phyloP scores from a whole-genome alignment of 1,140 invertebrate species.

The Yoshiicerus persimilis region DNA sequence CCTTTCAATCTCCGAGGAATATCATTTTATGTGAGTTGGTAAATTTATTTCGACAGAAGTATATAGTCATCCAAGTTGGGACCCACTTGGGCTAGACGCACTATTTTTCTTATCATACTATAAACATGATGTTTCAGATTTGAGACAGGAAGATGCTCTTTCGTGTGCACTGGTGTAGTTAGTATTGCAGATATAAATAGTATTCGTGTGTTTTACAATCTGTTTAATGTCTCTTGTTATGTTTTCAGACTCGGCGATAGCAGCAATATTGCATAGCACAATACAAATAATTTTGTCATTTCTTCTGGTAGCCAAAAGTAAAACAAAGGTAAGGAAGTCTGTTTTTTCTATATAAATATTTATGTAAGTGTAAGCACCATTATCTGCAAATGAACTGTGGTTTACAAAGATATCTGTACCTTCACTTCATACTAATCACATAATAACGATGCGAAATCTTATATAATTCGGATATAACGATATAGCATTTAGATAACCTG shows the following conservation, averaged over 20 bases:
- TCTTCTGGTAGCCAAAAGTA: background rate
- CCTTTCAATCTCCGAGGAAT: background rate
- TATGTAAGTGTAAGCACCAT: background rate
- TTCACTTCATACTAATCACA: too few relatives aligned
- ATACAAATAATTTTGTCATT: background rate
- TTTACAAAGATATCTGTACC: background rate
- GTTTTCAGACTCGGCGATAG: background rate
- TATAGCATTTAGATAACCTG: too few relatives aligned
- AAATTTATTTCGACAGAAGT: background rate
- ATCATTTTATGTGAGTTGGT: background rate
- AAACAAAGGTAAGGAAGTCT: slow-evolving; percentile 14
- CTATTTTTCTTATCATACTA: too few relatives aligned
- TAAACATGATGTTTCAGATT: too few relatives aligned
- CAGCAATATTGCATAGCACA: background rate
- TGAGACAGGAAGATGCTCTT: too few relatives aligned
- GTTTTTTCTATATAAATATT: background rate
- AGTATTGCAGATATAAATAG: too few relatives aligned
- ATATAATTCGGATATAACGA: too few relatives aligned
- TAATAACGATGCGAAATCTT: too few relatives aligned
- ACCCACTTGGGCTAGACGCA: too few relatives aligned
- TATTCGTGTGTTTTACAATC: background rate
- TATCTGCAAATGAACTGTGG: background rate
- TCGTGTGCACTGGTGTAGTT: background rate
- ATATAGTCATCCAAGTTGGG: too few relatives aligned
- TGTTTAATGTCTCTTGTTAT: background rate